These are phyloP conservation scores for Pachymerium ferrugineum DNA, from an alignment of 2,888 invertebrate species.

Conservation along the genomic window DNA sequence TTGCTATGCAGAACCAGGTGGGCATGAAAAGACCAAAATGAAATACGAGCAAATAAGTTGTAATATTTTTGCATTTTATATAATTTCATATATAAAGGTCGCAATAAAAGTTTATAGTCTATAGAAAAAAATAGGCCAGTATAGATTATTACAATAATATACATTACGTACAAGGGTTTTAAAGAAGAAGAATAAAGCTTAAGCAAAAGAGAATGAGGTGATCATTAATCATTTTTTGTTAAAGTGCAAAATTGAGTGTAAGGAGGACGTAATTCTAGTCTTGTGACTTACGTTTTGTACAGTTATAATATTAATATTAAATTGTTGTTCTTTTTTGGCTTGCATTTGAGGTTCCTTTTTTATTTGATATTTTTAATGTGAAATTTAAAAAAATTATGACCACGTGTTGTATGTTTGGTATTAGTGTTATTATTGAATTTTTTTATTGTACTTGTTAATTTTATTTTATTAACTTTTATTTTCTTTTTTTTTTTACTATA, in stretches of 20 bases:
- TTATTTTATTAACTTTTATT: background rate
- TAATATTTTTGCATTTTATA: constrained; percentile 19
- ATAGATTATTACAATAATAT: constrained; percentile 10
- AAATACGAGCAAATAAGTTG: too few relatives aligned
- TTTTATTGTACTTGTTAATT: too few relatives aligned
- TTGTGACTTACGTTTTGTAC: constrained; percentile 12
- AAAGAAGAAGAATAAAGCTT: too few relatives aligned
- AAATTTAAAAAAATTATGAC: too few relatives aligned
- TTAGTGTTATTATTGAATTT: too few relatives aligned
- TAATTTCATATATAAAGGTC: background rate
- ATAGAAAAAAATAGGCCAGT: background rate
- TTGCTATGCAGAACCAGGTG: background rate
- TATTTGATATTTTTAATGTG: too few relatives aligned
- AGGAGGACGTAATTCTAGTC: constrained; percentile 2
- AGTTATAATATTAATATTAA: background rate
- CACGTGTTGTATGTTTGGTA: too few relatives aligned
- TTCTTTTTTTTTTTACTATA: background rate
- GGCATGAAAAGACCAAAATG: constrained; percentile 6
- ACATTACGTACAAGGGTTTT: background rate
- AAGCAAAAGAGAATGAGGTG: too few relatives aligned
- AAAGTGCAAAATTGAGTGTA: background rate
- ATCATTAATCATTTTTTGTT: background rate
- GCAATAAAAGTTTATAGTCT: background rate
- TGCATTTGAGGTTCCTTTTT: too few relatives aligned
- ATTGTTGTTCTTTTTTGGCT: background rate